Conservation (phyloP, 2,797 vertebrate genomes). For the Fistularia commersonii region DNA sequence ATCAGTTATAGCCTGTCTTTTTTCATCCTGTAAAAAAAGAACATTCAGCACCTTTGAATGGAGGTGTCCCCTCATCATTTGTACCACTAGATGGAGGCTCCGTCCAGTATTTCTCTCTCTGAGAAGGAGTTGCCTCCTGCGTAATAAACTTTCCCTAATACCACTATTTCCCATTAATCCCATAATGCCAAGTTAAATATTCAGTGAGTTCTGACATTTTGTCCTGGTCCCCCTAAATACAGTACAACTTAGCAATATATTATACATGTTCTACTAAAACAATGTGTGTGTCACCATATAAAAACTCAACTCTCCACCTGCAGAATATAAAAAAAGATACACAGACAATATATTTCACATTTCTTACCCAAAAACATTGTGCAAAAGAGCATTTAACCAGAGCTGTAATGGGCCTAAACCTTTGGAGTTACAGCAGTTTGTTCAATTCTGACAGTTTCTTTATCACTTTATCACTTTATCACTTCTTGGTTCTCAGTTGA, state of each 20-base stretch:
- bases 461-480: neutral
- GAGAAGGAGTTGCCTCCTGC: too few relatives aligned
- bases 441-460: slow-evolving; percentile 2
- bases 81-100: slow-evolving; percentile 49
- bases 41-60: slow-evolving; percentile 51
- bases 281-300: too few relatives aligned
- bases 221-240: too few relatives aligned
- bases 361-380: slow-evolving; percentile 5
- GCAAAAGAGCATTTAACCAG: slow-evolving; percentile 12
- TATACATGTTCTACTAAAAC: too few relatives aligned
- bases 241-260: too few relatives aligned
- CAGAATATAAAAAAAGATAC: too few relatives aligned
- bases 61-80: slow-evolving; percentile 11
- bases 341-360: neutral
- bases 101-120: slow-evolving; percentile 5
- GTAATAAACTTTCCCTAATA: too few relatives aligned
- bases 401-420: neutral
- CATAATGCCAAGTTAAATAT: too few relatives aligned
- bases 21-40: slow-evolving; percentile 34
- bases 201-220: too few relatives aligned
- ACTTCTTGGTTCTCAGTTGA: neutral
- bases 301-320: too few relatives aligned
- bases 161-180: too few relatives aligned
- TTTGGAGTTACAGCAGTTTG: neutral
- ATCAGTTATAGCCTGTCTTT: slow-evolving; percentile 30